phyloP scores from a whole-genome alignment of 2,888 invertebrate species.

The Cyrtodaria siliqua region DNA sequence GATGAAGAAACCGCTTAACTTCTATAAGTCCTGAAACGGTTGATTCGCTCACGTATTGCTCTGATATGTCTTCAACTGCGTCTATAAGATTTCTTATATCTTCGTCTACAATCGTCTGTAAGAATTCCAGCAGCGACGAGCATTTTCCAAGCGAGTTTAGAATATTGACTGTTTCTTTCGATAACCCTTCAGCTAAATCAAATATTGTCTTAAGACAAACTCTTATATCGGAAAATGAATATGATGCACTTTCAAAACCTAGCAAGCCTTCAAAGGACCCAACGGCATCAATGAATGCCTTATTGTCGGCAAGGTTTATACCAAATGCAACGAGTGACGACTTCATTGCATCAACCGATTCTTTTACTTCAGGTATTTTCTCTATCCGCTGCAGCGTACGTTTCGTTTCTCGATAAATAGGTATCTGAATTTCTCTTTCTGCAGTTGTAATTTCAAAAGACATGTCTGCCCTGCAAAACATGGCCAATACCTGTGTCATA shows the following conservation, averaged over 20 bases:
- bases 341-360: conserved; percentile 15
- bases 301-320: conserved; percentile 14
- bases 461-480: neutral
- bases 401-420: neutral
- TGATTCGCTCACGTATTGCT: conserved; percentile 69
- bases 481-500: too few relatives aligned
- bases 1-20: conserved; percentile 63
- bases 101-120: conserved; percentile 60
- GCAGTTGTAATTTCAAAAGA: neutral
- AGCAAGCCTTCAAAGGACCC: conserved; percentile 35
- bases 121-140: conserved; percentile 56
- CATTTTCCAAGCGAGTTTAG: conserved; percentile 26
- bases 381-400: neutral
- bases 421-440: neutral
- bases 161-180: conserved; percentile 15
- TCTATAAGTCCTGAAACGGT: conserved; percentile 70
- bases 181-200: conserved; percentile 23
- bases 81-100: conserved; percentile 73
- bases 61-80: conserved; percentile 74
- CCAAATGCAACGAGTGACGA: conserved; percentile 17
- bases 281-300: conserved; percentile 41
- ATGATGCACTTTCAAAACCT: conserved; percentile 1
- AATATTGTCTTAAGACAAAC: conserved; percentile 33
- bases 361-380: conserved; percentile 9
- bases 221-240: conserved; percentile 35